Evolutionary conservation across 2,888 invertebrate species (phyloP).

Genomic region (Chrysolina americana): DNA sequence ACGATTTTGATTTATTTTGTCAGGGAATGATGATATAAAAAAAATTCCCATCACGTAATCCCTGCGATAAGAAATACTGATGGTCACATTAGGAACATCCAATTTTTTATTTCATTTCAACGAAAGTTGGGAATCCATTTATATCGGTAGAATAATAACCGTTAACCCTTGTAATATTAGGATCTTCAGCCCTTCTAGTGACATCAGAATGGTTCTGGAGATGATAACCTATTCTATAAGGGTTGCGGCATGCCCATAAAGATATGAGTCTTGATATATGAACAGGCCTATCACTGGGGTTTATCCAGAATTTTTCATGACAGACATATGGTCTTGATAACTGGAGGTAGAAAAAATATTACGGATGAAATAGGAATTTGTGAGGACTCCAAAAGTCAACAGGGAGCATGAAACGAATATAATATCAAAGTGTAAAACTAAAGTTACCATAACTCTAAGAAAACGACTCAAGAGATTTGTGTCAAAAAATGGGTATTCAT

Average conservation of each 20-base stretch:
- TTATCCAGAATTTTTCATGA: not conserved
- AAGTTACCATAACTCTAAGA: too few species aligned
- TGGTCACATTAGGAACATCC: slow-evolving; percentile 12
- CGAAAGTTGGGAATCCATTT: slow-evolving; percentile 11
- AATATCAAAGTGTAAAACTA: too few species aligned
- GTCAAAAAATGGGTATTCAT: too few species aligned
- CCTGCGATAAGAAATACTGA: slow-evolving; percentile 1
- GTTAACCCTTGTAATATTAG: slow-evolving; percentile 17
- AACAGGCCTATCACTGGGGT: not conserved
- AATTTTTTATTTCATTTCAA: slow-evolving; percentile 4
- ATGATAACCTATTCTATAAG: slow-evolving; percentile 15
- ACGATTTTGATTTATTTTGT: not conserved
- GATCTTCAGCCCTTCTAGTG: not conserved
- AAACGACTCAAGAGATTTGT: too few species aligned
- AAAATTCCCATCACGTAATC: not conserved
- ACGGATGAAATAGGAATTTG: too few species aligned
- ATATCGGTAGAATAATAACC: slow-evolving; percentile 16
- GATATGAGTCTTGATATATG: slow-evolving; percentile 17
- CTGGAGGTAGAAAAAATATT: not conserved
- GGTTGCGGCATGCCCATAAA: slow-evolving; percentile 11
- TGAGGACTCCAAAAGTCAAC: too few species aligned
- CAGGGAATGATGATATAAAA: not conserved
- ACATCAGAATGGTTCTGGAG: slow-evolving; percentile 1
- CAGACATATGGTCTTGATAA: not conserved
- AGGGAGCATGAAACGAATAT: too few species aligned